Conservation (phyloP, 2,113 vertebrate genomes). For the Nipponia nippon region DNA sequence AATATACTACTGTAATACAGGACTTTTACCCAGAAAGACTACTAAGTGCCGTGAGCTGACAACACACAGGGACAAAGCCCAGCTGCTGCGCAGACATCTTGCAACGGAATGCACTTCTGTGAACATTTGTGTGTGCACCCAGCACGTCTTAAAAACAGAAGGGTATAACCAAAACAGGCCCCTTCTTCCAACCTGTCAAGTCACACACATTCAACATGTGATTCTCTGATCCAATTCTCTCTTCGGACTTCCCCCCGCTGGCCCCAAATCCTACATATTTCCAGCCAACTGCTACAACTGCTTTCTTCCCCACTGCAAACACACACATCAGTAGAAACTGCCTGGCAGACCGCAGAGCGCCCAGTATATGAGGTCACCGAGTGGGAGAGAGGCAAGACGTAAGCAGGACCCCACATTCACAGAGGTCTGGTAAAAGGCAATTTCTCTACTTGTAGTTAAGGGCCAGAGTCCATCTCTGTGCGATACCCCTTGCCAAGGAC, state of each 20-base stretch:
- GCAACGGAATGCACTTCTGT: fast-evolving
- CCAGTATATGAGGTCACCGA: neutral
- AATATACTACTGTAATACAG: neutral
- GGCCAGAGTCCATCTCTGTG: neutral
- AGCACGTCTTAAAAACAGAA: neutral
- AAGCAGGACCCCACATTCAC: neutral
- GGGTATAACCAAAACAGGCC: neutral
- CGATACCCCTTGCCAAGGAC: neutral
- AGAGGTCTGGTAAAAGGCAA: neutral
- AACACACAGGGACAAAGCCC: neutral
- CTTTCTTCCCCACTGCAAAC: neutral
- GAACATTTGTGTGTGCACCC: neutral
- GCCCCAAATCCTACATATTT: neutral
- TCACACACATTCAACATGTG: neutral
- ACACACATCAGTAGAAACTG: fast-evolving
- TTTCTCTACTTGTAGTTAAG: neutral
- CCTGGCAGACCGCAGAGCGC: fast-evolving
- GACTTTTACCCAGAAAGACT: neutral
- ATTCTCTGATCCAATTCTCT: neutral
- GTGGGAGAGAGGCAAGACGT: neutral
- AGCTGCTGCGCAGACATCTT: neutral
- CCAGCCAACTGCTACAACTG: neutral
- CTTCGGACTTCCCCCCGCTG: neutral
- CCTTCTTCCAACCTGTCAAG: neutral
- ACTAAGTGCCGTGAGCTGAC: neutral